phyloP scores from a whole-genome alignment of 2,888 invertebrate genomes.

The Caenorhabditis wallacei region DNA sequence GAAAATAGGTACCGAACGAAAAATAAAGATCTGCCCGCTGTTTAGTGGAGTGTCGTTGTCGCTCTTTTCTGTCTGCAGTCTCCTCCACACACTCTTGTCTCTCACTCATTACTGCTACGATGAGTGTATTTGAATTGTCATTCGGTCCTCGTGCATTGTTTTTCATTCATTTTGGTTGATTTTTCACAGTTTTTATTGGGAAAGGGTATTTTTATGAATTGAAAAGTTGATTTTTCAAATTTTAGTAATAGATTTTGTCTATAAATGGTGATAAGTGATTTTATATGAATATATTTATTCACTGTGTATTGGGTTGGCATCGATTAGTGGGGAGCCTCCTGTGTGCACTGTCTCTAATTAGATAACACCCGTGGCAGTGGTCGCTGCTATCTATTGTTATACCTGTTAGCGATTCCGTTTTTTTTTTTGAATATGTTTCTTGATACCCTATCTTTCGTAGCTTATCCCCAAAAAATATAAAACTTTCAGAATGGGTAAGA shows the following conservation, averaged over 20 bases:
- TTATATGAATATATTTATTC: too few relatives aligned
- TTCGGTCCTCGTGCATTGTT: neutral
- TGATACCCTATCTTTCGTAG: too few relatives aligned
- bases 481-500: slow-evolving; percentile 13
- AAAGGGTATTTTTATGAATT: neutral
- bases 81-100: neutral
- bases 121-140: slow-evolving; percentile 13
- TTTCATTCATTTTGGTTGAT: neutral
- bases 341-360: neutral
- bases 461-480: too few relatives aligned
- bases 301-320: too few relatives aligned
- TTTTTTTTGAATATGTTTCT: too few relatives aligned
- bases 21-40: slow-evolving; percentile 25
- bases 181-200: neutral
- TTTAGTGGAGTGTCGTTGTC: slow-evolving; percentile 51
- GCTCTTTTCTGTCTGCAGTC: neutral
- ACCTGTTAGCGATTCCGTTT: too few relatives aligned
- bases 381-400: too few relatives aligned
- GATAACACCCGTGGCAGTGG: too few relatives aligned
- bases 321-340: neutral
- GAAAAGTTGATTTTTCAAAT: too few relatives aligned
- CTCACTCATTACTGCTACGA: neutral
- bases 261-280: too few relatives aligned
- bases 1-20: slow-evolving; percentile 61
- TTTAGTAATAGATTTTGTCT: too few relatives aligned